These are phyloP conservation scores for Daboia siamensis DNA, from an alignment of 2,113 vertebrate species.

Conservation along the genomic window DNA sequence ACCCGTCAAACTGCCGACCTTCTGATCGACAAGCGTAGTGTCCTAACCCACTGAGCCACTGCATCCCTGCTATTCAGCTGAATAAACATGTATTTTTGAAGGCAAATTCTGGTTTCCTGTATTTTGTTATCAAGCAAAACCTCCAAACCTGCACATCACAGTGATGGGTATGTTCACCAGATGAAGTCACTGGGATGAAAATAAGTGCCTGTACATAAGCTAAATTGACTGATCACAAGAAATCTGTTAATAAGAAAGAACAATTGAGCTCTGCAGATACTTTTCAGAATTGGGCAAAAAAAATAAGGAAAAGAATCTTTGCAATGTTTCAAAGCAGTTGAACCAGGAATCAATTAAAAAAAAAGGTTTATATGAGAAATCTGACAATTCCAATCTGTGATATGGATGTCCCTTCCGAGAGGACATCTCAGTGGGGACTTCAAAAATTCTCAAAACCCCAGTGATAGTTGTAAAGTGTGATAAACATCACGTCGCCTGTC, in stretches of 20 bases:
- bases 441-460: constrained; percentile 32
- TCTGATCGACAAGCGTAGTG: too few relatives aligned
- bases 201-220: neutral
- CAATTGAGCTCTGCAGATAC: neutral
- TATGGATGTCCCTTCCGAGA: neutral
- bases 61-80: too few relatives aligned
- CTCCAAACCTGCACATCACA: too few relatives aligned
- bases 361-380: neutral
- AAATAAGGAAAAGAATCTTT: neutral
- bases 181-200: neutral
- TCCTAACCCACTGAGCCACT: too few relatives aligned
- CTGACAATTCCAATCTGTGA: neutral
- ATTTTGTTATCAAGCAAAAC: too few relatives aligned
- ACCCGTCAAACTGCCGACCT: too few relatives aligned
- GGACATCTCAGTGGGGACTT: neutral
- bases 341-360: neutral
- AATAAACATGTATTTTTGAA: too few relatives aligned
- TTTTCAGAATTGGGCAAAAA: neutral
- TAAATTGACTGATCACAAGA: neutral
- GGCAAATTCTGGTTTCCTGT: too few relatives aligned
- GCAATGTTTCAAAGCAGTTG: neutral
- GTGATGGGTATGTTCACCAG: neutral
- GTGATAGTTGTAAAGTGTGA: constrained; percentile 32
- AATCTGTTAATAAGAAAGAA: neutral
- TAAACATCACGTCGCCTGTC: constrained; percentile 45